Evolutionary conservation across 2,797 vertebrate genomes (phyloP).

Genomic region (Columba guinea): DNA sequence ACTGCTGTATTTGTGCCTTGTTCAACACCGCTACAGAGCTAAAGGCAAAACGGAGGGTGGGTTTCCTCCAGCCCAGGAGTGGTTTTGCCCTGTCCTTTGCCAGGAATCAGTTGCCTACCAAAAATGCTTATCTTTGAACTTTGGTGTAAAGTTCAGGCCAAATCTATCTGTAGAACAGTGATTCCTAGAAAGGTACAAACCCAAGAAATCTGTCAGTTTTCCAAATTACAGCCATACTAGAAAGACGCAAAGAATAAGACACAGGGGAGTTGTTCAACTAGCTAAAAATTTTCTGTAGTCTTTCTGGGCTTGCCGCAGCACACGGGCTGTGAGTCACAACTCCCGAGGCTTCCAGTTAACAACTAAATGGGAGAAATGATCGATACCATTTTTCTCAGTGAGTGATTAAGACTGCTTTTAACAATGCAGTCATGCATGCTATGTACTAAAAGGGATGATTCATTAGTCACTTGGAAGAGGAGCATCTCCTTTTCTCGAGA

Average conservation of each 20-base stretch:
- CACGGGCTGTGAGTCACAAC: conserved; percentile 32
- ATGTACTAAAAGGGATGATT: conserved; percentile 55
- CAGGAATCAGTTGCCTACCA: background rate
- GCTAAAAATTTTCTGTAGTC: background rate
- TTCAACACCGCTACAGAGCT: background rate
- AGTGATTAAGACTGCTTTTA: conserved; percentile 60
- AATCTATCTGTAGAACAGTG: background rate
- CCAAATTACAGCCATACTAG: background rate
- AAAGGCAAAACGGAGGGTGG: background rate
- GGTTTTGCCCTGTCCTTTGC: background rate
- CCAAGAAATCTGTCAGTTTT: background rate
- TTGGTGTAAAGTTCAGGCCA: background rate
- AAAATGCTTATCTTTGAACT: background rate
- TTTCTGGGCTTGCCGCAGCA: background rate
- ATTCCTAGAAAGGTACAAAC: background rate
- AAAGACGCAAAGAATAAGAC: background rate
- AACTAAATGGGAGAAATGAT: conserved; percentile 30
- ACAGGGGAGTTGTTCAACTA: background rate
- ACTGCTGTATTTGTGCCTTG: background rate
- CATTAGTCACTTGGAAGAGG: conserved; percentile 31
- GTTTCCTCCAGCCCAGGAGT: background rate
- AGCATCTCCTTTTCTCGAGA: conserved; percentile 9
- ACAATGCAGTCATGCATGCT: conserved; percentile 41
- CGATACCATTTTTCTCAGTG: conserved; percentile 30
- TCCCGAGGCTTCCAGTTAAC: conserved; percentile 15